Evolutionary conservation across 2,797 vertebrate genomes (phyloP), one percentile per base, ranked within the genome.

Genomic region (Botia almorhae): DNA sequence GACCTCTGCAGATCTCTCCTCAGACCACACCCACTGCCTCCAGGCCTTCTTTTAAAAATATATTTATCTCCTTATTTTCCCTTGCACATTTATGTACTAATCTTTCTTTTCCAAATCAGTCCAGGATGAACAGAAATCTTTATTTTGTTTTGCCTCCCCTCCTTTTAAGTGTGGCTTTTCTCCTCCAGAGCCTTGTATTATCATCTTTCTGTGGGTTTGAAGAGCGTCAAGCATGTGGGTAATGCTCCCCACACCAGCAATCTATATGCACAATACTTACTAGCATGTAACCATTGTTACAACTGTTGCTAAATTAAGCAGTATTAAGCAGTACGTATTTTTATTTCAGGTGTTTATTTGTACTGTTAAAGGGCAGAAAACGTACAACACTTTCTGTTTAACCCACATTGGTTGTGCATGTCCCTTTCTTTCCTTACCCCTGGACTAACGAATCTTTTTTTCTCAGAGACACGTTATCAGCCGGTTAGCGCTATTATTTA

Each of bases 331-430:
- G 16, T 14, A 26, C 33, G 1, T 33, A 33, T 19, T n/a, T 53
- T 76, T 76, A 21, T 68, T 76, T 19, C 63, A 56, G 63, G 14
- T 8, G 53, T 56, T 48, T 61, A 10, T 65, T 39, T 39, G 10
- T 43, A 17, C 17, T 3, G 6, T 36, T n/a, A 8, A 64, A 7
- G 10, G 51, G 12, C 13, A 29, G 55, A 39, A 14, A 75, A 17
- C 0, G 17, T 2, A 63, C 50, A 19, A 53, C 2, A 55, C 8
- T 16, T 33, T 56, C 39, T n/a, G 50, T 94, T 94, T 91, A 93
- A 94, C 93, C 91, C 94, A 94, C 92, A 90, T 61, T 90, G 89
- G 91, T 93, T 93, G 87, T 94, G 95, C 95, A 96, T 95, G 95
- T 92, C 85, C 89, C 86, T 82, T 87, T 80, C 90, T 89, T 87